A percentile compares a stretch with the other conserved stretches of the same genome.
Conservation (phyloP, 2,113 vertebrate genomes). For the Furnarius figulus region DNA sequence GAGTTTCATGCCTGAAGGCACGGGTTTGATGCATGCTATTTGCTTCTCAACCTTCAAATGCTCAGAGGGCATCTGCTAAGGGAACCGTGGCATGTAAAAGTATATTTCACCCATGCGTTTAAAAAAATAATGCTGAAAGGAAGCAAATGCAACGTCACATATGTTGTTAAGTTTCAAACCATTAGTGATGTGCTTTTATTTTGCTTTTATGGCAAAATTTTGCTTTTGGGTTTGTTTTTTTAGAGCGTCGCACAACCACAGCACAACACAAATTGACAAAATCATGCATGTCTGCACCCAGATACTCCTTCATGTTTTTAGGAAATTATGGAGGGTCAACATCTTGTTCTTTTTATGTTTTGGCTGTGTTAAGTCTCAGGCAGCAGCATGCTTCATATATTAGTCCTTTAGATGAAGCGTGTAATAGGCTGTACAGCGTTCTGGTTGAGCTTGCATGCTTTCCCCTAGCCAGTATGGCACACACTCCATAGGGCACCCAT, state of each 20-base stretch:
- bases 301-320: background rate
- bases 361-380: background rate
- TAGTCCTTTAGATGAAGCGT: background rate
- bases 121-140: background rate
- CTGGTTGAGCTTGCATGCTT: background rate
- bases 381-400: background rate
- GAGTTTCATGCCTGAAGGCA: background rate
- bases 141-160: fast-evolving
- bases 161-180: background rate
- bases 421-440: background rate
- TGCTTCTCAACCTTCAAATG: background rate
- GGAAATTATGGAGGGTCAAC: background rate
- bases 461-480: background rate
- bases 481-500: background rate
- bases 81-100: background rate
- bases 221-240: background rate
- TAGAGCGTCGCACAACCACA: background rate
- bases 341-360: background rate
- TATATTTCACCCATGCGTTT: background rate
- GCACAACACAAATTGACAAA: background rate
- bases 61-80: background rate
- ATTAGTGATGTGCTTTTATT: background rate
- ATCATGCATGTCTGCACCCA: background rate
- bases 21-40: background rate
- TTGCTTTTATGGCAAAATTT: background rate